Conservation (phyloP, 2,888 invertebrate species). For the Drosophila niveifrons region DNA sequence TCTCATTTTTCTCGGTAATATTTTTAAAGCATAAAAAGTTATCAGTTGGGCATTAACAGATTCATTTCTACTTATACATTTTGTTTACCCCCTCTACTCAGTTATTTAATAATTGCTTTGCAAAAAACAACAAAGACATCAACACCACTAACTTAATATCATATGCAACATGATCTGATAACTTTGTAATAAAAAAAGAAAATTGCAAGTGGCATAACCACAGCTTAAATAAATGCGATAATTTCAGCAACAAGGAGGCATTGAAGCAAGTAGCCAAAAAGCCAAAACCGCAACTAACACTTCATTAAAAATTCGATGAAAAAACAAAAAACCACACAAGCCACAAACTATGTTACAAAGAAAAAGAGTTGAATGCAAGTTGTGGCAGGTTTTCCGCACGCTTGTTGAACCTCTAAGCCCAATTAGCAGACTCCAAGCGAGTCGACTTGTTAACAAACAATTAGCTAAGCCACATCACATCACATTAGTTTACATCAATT, state of each 20-base stretch:
- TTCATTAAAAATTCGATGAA: slow-evolving; percentile 55
- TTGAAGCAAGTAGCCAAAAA: slow-evolving; percentile 38
- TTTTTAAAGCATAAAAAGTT: not conserved
- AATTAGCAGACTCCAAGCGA: slow-evolving; percentile 49
- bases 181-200: not conserved
- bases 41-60: not conserved
- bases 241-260: slow-evolving; percentile 38
- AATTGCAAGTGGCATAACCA: slow-evolving; percentile 12
- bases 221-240: slow-evolving; percentile 40
- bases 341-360: slow-evolving; percentile 1
- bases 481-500: slow-evolving; percentile 37
- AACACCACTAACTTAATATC: not conserved
- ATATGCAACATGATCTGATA: not conserved
- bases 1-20: no score
- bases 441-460: slow-evolving; percentile 62
- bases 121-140: slow-evolving; percentile 3
- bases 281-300: slow-evolving; percentile 49
- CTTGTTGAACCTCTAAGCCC: slow-evolving; percentile 49
- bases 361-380: slow-evolving; percentile 33
- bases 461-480: slow-evolving; percentile 47
- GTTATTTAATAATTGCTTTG: no score
- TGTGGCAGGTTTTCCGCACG: slow-evolving; percentile 26
- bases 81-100: no score
- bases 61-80: not conserved
- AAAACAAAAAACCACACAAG: slow-evolving; percentile 6